Conservation (phyloP, 2,888 invertebrate species). For the Automeris io region DNA sequence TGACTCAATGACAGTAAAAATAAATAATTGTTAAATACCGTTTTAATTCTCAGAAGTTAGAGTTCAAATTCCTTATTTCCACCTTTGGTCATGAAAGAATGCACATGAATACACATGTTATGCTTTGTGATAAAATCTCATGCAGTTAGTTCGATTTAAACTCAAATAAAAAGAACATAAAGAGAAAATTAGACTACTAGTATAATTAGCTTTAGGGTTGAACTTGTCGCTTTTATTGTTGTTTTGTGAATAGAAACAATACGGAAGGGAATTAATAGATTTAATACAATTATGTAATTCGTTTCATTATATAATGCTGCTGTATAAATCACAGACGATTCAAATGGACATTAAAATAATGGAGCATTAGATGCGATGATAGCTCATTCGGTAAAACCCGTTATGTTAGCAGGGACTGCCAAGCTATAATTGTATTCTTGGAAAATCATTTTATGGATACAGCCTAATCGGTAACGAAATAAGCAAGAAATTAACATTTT, state of each 20-base stretch:
- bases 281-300: background rate
- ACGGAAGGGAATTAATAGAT: constrained; percentile 7
- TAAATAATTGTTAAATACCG: constrained; percentile 3
- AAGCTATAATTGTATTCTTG: too few species aligned
- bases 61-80: constrained; percentile 8
- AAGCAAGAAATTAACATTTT: too few species aligned
- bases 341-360: background rate
- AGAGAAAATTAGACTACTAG: background rate
- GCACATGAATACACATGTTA: background rate
- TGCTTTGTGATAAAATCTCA: background rate
- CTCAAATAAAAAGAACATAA: background rate
- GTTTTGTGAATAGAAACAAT: constrained; percentile 8
- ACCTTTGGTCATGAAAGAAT: constrained; percentile 6
- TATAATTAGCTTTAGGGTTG: background rate
- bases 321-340: background rate
- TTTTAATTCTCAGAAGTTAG: background rate
- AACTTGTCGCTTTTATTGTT: background rate
- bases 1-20: constrained; percentile 8
- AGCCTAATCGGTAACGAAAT: too few species aligned
- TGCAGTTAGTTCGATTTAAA: background rate
- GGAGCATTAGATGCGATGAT: background rate
- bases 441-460: too few species aligned
- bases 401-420: background rate
- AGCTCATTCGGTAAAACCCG: constrained; percentile 2
- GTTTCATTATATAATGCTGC: background rate